These are phyloP conservation scores for Drosophila athabasca DNA, from an alignment of 1,140 invertebrate species.

Conservation along the genomic window DNA sequence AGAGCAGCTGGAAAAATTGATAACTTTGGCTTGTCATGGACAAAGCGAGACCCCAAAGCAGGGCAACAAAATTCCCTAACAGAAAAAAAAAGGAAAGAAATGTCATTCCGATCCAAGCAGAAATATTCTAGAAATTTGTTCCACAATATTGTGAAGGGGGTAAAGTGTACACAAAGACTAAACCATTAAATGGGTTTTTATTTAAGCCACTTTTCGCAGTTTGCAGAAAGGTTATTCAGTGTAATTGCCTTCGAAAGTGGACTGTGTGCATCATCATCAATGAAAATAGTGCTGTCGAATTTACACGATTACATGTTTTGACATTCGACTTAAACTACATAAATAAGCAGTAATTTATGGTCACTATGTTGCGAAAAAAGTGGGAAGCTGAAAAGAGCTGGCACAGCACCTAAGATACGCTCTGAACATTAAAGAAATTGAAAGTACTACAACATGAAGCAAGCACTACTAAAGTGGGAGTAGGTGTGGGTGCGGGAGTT, in stretches of 20 bases:
- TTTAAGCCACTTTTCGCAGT: slow-evolving; percentile 9
- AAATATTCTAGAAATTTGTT: slow-evolving; percentile 29
- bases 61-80: slow-evolving; percentile 15
- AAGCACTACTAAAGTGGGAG: slow-evolving; percentile 16
- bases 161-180: not conserved
- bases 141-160: slow-evolving; percentile 18
- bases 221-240: not conserved
- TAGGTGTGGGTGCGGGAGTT: slow-evolving; percentile 30
- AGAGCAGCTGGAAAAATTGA: slow-evolving; percentile 43
- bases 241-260: too few species aligned
- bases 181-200: not conserved
- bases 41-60: slow-evolving; percentile 7
- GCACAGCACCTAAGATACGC: not conserved
- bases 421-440: slow-evolving; percentile 72
- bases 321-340: too few species aligned
- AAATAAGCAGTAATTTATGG: not conserved
- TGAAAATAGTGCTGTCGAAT: too few species aligned
- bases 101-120: slow-evolving; percentile 20
- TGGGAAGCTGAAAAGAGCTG: slow-evolving; percentile 1
- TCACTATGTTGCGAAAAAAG: slow-evolving; percentile 1
- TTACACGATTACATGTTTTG: too few species aligned
- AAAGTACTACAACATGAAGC: slow-evolving; percentile 40
- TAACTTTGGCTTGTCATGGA: slow-evolving; percentile 50
- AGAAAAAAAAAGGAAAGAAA: slow-evolving; percentile 24
- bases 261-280: too few species aligned